A percentile compares a stretch with the other conserved stretches of the same genome.
phyloP scores from a whole-genome alignment of 2,113 vertebrate species.

The Crotalus tigris region DNA sequence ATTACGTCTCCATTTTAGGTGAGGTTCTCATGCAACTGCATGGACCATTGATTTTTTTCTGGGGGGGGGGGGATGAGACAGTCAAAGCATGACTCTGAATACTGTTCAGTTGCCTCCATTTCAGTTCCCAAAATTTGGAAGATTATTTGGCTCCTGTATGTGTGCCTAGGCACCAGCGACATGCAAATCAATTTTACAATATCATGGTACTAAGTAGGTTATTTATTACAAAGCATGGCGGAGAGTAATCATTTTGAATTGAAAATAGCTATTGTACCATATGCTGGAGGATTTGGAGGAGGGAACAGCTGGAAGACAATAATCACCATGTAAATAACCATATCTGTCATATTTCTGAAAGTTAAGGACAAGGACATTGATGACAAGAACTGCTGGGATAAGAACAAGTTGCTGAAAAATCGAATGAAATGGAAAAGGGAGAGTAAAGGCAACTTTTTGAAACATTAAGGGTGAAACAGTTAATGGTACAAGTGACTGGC shows the following conservation, averaged over 20 bases:
- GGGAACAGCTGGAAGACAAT: constrained; percentile 18
- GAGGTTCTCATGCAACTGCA: not conserved
- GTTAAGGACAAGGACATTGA: constrained; percentile 3
- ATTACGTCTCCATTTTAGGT: not conserved
- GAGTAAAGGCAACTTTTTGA: not conserved
- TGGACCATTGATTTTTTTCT: not conserved
- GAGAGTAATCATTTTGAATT: constrained; percentile 6
- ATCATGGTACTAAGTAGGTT: constrained; percentile 1
- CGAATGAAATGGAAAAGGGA: not conserved
- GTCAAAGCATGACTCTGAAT: not conserved
- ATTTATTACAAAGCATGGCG: constrained; percentile 10
- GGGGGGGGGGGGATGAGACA: too few species aligned
- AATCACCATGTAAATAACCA: constrained; percentile 17
- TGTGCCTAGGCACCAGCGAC: not conserved
- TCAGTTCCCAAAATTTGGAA: not conserved
- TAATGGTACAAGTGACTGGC: not conserved
- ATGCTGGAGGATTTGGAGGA: not conserved
- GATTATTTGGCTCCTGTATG: not conserved
- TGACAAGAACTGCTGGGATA: not conserved
- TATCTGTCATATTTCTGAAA: constrained; percentile 21
- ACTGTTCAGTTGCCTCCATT: not conserved
- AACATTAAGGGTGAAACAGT: not conserved
- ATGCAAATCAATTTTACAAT: not conserved
- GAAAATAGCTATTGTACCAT: constrained; percentile 15
- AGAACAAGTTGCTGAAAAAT: not conserved